phyloP scores from a whole-genome alignment of 2,113 vertebrate genomes.

The Uropsilus gracilis region DNA sequence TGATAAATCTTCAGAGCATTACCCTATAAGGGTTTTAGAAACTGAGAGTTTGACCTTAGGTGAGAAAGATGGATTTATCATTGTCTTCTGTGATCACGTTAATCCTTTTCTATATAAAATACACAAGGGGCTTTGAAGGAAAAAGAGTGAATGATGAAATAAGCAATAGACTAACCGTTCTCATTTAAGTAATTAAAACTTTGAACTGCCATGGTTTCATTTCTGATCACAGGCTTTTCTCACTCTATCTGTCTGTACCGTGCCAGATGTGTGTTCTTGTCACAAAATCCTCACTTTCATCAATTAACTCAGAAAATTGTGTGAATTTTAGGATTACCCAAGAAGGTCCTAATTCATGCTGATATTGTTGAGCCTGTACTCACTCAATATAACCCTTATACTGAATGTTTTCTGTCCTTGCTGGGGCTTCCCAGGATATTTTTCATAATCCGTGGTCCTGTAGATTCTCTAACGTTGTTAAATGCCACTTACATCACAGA shows the following conservation, averaged over 20 bases:
- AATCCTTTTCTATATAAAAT: not conserved
- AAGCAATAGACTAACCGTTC: not conserved
- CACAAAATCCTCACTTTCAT: not conserved
- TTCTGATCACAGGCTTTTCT: not conserved
- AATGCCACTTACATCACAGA: conserved; percentile 20
- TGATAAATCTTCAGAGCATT: not conserved
- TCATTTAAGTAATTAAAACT: not conserved
- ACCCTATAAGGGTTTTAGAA: not conserved
- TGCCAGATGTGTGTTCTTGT: not conserved
- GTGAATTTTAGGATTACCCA: not conserved
- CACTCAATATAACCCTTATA: not conserved
- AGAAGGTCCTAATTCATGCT: not conserved
- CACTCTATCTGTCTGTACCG: not conserved
- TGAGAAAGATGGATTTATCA: not conserved
- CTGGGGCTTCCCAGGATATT: not conserved
- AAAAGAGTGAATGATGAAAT: not conserved
- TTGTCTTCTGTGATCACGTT: not conserved
- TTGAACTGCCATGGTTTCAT: not conserved
- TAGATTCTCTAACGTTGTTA: not conserved
- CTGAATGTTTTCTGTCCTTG: not conserved
- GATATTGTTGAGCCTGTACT: not conserved
- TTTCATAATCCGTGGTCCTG: not conserved
- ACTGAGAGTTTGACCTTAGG: not conserved
- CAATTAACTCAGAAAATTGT: not conserved
- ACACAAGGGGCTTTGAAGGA: not conserved